Evolutionary conservation across 2,888 invertebrate species (phyloP), one percentile per base, ranked within the genome.

Genomic region (Andrena bicolor): DNA sequence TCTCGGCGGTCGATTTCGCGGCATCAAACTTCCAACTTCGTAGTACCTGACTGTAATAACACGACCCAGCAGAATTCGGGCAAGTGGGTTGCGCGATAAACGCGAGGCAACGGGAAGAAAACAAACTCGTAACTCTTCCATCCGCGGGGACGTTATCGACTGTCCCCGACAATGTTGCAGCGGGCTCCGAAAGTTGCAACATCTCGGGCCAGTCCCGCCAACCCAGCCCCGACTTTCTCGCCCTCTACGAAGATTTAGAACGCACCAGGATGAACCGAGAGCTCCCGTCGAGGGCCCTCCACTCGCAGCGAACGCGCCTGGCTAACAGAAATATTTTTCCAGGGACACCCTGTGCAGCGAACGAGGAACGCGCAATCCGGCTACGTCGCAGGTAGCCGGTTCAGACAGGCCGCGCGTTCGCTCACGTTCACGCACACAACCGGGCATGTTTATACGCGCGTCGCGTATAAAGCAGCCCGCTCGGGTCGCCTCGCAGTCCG

Each of bases 391-490:
- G 69, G 51, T 68, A 76, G 30, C 56, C 49, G 8, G 41, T 3
- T 80, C 63, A 83, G 74, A 72, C 53, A 73, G 76, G 41, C 28
- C 32, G 53, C 66, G 66, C 72, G 41, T 68, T 51, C 82, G 63
- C 49, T 63, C 75, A 56, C 82, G 63, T 41, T 63, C 75, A 70
- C 79, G 71, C 76, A 73, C 69, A 79, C 65, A 53, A 66, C 49
- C 63, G 60, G 56, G 79, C 78, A 70, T 86, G 83, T 90, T 90
- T 88, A 86, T 85, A 83, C 74, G 75, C 81, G 77, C 53, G 69
- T 51, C 68, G 87, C 84, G 88, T 88, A 89, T 83, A 90, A 90
- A 88, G 90, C 89, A 88, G 85, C 87, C 82, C 85, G 89, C 88
- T 88, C 86, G 80, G 82, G 86, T 87, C 83, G 87, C 84, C 84